Evolutionary conservation across 1,140 invertebrate genomes (phyloP), one percentile per base, ranked within the genome.

Genomic region (Gonioctena quinquepunctata): DNA sequence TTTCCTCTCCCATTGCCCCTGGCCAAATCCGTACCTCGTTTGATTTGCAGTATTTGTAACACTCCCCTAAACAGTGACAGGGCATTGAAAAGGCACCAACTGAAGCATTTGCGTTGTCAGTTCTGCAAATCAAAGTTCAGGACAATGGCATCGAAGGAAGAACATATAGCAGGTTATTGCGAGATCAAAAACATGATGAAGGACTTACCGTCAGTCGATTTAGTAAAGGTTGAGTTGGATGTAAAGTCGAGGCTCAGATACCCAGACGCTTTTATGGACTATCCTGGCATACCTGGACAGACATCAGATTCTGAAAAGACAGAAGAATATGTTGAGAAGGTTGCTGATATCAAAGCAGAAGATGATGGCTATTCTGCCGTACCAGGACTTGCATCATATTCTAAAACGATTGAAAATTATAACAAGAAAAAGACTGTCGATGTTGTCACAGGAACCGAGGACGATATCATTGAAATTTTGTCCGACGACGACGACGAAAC

Each of bases 101-200:
- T n/a, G 3, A 66, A 54, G 54, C 75, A 77, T 65, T 66, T 66
- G 28, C 59, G 68, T 25, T 77, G 73, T 49, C 71, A 66, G n/a
- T 75, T 77, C 49, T 77, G 76, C 27, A 77, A 68, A 23, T 23
- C 19, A 22, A 60, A 48, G 54, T 77, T 75, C 64, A 62, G 62
- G 33, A 28, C 63, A 3, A 33, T 77, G 16, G 63, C 56, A 11
- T 25, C 26, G 27, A 70, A 70, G 18, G 28, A 68, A 13, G 16
- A 66, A 18, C 75, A 77, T 33, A 21, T 74, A 6, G 59, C 66
- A 11, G 52, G 61, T 26, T 18, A 2, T 3, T 77, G 76, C 49
- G 7, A 56, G 3, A 61, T 70, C 8, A 77, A 75, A 26, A 68
- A 54, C 33, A 60, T 68, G 8, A 59, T 72, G 62, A 75, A 56